phyloP scores from a whole-genome alignment of 2,113 vertebrate genomes.

The Caranx ignobilis region DNA sequence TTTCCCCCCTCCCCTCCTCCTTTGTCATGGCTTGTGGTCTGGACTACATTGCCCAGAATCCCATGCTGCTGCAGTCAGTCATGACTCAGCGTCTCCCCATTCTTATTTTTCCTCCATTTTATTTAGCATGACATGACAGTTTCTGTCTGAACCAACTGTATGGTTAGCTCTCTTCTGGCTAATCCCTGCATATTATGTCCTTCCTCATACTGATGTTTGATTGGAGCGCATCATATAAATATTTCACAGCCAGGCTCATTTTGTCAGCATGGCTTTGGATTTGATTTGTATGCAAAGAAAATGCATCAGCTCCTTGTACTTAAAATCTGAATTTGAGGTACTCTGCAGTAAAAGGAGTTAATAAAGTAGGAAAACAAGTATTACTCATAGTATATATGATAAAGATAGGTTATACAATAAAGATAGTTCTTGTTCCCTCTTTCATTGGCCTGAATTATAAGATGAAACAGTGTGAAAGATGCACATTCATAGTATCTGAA shows the following conservation, averaged over 20 bases:
- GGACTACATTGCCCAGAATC: constrained; percentile 76
- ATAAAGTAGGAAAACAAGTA: constrained; percentile 11
- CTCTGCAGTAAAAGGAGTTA: not conserved
- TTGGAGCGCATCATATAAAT: not conserved
- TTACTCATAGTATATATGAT: not conserved
- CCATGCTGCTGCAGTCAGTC: constrained; percentile 70
- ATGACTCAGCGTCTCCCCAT: constrained; percentile 66
- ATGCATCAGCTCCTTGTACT: not conserved
- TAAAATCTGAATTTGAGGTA: not conserved
- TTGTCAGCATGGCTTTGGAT: constrained; percentile 15
- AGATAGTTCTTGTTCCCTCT: not conserved
- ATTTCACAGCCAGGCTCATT: constrained; percentile 4
- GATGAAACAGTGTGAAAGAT: not conserved
- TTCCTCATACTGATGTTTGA: constrained; percentile 1
- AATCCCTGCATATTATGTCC: constrained; percentile 20
- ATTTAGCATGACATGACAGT: constrained; percentile 65
- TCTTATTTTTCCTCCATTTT: constrained; percentile 73
- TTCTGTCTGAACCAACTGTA: constrained; percentile 28
- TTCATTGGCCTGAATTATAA: not conserved
- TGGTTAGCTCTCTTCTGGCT: constrained; percentile 1
- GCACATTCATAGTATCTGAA: not conserved
- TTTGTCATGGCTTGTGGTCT: constrained; percentile 57
- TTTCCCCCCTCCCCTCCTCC: constrained; percentile 41
- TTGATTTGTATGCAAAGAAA: constrained; percentile 24
- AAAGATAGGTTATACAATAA: not conserved